Conservation (phyloP, 2,888 invertebrate genomes). For the Cryptus armator region DNA sequence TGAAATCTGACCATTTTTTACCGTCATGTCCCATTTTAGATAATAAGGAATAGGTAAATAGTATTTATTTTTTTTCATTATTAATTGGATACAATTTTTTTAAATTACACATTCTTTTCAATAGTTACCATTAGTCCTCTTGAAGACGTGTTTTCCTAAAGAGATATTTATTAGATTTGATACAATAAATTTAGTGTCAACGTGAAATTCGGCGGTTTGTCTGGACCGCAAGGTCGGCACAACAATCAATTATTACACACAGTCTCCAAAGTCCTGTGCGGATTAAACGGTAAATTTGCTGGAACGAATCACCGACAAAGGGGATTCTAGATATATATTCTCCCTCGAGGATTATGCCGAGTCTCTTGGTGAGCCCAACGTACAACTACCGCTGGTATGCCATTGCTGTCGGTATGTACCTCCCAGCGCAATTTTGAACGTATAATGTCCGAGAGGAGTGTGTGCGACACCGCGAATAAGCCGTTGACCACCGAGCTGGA, state of each 20-base stretch:
- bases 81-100: background rate
- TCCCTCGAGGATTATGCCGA: conserved; percentile 47
- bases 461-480: conserved; percentile 52
- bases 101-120: background rate
- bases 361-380: conserved; percentile 27
- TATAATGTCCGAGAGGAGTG: conserved; percentile 33
- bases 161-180: background rate
- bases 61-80: too few relatives aligned
- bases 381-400: background rate
- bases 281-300: conserved; percentile 50
- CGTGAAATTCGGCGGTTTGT: background rate
- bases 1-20: background rate
- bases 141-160: background rate
- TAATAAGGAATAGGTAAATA: too few relatives aligned
- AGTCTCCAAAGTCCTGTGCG: conserved; percentile 18
- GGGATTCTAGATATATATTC: conserved; percentile 18
- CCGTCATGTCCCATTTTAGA: too few relatives aligned
- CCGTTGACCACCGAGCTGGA: conserved; percentile 54
- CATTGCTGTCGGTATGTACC: conserved; percentile 8
- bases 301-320: conserved; percentile 46
- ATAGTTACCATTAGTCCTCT: background rate
- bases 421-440: conserved; percentile 45
- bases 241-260: conserved; percentile 36
- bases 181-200: background rate
- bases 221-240: conserved; percentile 1